A percentile compares a stretch with the other conserved stretches of the same genome.
These are phyloP conservation scores for Keiferia lycopersicella DNA, from an alignment of 2,888 invertebrate genomes.

Conservation along the genomic window DNA sequence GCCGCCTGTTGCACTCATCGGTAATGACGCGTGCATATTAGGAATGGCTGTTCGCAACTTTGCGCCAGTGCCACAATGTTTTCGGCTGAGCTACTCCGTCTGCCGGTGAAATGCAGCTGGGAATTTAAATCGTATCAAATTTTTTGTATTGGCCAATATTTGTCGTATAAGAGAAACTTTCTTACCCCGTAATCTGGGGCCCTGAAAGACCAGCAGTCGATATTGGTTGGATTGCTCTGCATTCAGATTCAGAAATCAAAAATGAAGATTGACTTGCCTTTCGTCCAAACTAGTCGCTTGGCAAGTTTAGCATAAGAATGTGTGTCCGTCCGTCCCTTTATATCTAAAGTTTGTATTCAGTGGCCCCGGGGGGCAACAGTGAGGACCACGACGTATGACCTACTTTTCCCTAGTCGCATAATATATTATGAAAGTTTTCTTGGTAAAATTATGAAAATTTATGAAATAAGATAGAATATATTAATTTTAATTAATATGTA, in stretches of 20 bases:
- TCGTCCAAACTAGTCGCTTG: constrained; percentile 10
- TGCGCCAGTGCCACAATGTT: not conserved
- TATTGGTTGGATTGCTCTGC: not conserved
- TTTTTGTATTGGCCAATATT: too few relatives aligned
- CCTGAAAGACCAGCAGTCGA: too few relatives aligned
- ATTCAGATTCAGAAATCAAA: constrained; percentile 1
- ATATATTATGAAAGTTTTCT: constrained; percentile 8
- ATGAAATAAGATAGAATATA: not conserved
- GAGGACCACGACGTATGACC: constrained; percentile 21
- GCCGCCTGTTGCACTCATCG: constrained; percentile 27
- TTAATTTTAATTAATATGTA: too few relatives aligned
- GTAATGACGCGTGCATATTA: constrained; percentile 23
- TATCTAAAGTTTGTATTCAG: constrained; percentile 24
- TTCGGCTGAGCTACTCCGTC: not conserved
- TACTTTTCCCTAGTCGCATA: not conserved
- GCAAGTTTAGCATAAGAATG: constrained; percentile 24
- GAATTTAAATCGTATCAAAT: not conserved
- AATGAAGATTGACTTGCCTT: not conserved
- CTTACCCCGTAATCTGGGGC: too few relatives aligned
- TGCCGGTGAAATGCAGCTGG: not conserved
- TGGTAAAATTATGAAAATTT: not conserved
- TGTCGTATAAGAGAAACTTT: too few relatives aligned
- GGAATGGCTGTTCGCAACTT: constrained; percentile 9
- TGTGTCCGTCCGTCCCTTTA: constrained; percentile 23
- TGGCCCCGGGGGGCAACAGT: constrained; percentile 19